phyloP scores from a whole-genome alignment of 1,140 invertebrate species.

The Macrobrachium rosenbergii region DNA sequence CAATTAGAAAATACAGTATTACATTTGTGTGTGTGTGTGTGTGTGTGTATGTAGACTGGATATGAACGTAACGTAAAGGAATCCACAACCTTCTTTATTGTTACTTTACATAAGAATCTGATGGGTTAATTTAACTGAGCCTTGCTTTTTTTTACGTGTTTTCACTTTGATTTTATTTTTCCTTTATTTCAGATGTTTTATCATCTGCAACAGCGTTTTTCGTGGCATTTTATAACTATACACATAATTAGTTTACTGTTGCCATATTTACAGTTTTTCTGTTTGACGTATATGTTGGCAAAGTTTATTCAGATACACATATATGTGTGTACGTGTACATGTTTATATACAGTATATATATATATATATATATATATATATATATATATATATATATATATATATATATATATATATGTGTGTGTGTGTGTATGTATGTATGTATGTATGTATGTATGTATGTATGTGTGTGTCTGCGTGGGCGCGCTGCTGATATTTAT shows the following conservation, averaged over 20 bases:
- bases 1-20: no score
- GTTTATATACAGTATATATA: slow-evolving; percentile 17
- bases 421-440: slow-evolving; percentile 9
- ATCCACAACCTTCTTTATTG: not conserved
- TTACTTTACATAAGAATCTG: not conserved
- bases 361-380: slow-evolving; percentile 27
- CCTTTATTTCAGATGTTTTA: not conserved
- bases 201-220: no score
- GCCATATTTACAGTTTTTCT: not conserved
- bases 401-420: slow-evolving; percentile 25
- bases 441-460: slow-evolving; percentile 21
- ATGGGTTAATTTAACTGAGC: not conserved
- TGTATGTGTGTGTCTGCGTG: slow-evolving; percentile 26
- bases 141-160: not conserved
- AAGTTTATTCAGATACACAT: not conserved
- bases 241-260: no score
- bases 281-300: not conserved
- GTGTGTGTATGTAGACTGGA: no score
- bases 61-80: not conserved
- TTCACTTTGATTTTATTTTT: slow-evolving; percentile 2
- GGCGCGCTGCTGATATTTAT: no score
- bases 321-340: slow-evolving; percentile 20
- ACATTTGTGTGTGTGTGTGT: no score
- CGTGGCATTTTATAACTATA: no score
- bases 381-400: slow-evolving; percentile 1